phyloP scores from a whole-genome alignment of 2,888 invertebrate genomes.

The Drosophila sordidula region DNA sequence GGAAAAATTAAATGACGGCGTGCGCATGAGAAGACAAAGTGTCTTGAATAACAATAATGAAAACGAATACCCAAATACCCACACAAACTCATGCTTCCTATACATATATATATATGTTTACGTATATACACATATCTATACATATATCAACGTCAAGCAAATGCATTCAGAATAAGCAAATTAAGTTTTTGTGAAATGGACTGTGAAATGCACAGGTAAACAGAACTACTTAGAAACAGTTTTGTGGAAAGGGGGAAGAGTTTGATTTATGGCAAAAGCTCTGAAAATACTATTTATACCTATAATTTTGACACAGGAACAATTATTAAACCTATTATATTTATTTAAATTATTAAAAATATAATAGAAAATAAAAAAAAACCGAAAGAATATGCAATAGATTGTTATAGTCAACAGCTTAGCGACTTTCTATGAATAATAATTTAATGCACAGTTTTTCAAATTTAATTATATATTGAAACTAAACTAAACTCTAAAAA shows the following conservation, averaged over 20 bases:
- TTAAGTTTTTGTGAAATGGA: constrained; percentile 43
- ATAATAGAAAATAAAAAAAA: too few species aligned
- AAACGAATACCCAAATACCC: constrained; percentile 13
- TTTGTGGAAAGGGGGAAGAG: neutral
- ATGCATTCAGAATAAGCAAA: constrained; percentile 70
- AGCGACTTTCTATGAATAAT: too few species aligned
- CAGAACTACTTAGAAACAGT: constrained; percentile 15
- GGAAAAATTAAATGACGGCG: constrained; percentile 45
- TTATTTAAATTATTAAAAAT: too few species aligned
- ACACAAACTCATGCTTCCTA: constrained; percentile 6
- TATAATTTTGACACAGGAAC: neutral
- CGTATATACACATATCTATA: constrained; percentile 3
- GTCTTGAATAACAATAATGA: constrained; percentile 71
- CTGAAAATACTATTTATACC: too few species aligned
- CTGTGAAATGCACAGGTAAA: constrained; percentile 32
- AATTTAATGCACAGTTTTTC: too few species aligned
- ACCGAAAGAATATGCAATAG: too few species aligned
- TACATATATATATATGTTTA: neutral
- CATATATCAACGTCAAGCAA: constrained; percentile 55
- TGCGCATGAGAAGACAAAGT: constrained; percentile 46
- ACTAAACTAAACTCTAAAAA: too few species aligned
- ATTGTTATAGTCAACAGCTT: too few species aligned
- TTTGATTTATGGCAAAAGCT: constrained; percentile 1
- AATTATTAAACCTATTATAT: neutral
- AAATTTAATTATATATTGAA: too few species aligned